Evolutionary conservation across 2,888 invertebrate species (phyloP).

Genomic region (Pachycephus smyrnensis): DNA sequence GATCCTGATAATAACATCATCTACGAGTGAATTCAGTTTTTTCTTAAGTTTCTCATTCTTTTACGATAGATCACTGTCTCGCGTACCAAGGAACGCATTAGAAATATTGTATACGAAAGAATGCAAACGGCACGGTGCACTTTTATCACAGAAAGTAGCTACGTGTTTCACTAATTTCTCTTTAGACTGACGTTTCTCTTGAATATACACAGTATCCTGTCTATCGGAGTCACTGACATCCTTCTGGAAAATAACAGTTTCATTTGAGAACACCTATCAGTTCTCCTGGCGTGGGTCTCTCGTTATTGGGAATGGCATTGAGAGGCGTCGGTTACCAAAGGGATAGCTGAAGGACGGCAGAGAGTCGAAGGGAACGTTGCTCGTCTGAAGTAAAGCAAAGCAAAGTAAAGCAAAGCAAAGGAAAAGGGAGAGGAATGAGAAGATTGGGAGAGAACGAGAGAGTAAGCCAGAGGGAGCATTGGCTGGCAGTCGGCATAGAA

Average conservation of each 20-base stretch:
- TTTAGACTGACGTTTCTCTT: background rate
- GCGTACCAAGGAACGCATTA: background rate
- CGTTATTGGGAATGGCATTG: background rate
- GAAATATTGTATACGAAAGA: background rate
- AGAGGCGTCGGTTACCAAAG: background rate
- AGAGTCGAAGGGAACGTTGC: background rate
- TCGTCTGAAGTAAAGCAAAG: slow-evolving; percentile 24
- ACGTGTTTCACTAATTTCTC: background rate
- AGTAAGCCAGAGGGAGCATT: slow-evolving; percentile 41
- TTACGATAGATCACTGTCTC: background rate
- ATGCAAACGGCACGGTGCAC: background rate
- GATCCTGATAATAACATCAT: background rate
- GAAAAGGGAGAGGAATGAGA: slow-evolving; percentile 20
- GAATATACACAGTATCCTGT: background rate
- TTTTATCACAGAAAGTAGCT: background rate
- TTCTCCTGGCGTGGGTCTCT: background rate
- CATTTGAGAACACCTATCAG: background rate
- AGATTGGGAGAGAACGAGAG: slow-evolving; percentile 21
- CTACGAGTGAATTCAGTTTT: background rate
- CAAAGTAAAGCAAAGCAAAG: slow-evolving; percentile 36
- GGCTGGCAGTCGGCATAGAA: slow-evolving; percentile 59
- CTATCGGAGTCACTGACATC: background rate
- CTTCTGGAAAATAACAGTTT: background rate
- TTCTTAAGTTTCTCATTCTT: background rate
- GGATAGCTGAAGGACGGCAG: background rate